Conservation (phyloP, 1,140 invertebrate genomes). For the Delia radicum region DNA sequence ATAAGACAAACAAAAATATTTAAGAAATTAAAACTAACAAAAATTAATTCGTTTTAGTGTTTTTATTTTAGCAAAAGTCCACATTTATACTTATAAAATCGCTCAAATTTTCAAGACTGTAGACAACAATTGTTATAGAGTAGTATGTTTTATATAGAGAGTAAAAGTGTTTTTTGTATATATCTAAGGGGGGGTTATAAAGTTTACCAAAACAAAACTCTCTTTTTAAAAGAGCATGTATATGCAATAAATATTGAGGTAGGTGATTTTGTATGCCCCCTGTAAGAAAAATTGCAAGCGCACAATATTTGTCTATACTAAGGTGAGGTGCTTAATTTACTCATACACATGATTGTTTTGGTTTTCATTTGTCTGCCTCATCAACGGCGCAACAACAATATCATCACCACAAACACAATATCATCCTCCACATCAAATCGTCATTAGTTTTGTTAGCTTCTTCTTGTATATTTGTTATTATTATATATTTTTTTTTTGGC, state of each 20-base stretch:
- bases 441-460: neutral
- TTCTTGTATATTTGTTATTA: too few relatives aligned
- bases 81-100: too few relatives aligned
- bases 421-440: slow-evolving; percentile 8
- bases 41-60: too few relatives aligned
- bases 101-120: too few relatives aligned
- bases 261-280: too few relatives aligned
- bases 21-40: too few relatives aligned
- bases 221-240: neutral
- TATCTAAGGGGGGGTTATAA: neutral
- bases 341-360: neutral
- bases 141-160: neutral
- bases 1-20: too few relatives aligned
- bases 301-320: neutral
- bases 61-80: too few relatives aligned
- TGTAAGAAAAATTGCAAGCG: too few relatives aligned
- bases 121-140: too few relatives aligned
- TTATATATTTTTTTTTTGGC: neutral
- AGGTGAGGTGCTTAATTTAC: neutral
- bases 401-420: neutral
- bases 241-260: neutral
- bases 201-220: neutral
- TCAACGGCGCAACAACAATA: neutral
- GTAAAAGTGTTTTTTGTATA: neutral
- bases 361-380: neutral